These are phyloP conservation scores for Zaprionus lineosus DNA, from an alignment of 2,888 invertebrate species.

Conservation along the genomic window DNA sequence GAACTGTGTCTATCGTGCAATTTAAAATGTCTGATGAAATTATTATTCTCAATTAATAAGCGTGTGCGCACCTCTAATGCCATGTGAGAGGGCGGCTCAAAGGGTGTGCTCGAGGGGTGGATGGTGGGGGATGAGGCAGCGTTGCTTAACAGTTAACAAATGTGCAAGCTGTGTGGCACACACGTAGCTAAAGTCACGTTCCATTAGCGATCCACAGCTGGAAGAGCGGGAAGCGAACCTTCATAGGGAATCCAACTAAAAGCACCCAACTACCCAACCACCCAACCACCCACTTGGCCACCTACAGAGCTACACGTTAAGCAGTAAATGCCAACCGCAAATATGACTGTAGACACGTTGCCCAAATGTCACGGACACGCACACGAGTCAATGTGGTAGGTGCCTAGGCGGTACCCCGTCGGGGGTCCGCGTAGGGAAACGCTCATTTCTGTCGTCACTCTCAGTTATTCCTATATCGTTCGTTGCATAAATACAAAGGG, in stretches of 20 bases:
- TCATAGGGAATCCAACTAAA: too few species aligned
- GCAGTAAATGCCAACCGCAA: constrained; percentile 30
- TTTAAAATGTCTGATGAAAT: constrained; percentile 37
- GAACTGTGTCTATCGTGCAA: background rate
- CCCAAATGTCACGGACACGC: constrained; percentile 56
- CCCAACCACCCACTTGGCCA: background rate
- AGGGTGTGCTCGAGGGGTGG: too few species aligned
- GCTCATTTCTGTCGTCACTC: constrained; percentile 31
- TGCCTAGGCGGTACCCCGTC: background rate
- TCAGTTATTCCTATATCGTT: constrained; percentile 20
- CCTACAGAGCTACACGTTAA: background rate
- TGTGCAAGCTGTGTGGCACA: constrained; percentile 35
- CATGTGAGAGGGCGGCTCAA: constrained; percentile 44
- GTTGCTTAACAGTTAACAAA: constrained; percentile 30
- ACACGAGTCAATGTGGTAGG: constrained; percentile 12
- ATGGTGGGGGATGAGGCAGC: too few species aligned
- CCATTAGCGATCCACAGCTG: constrained; percentile 9
- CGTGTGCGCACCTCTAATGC: constrained; percentile 25
- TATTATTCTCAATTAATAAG: constrained; percentile 13
- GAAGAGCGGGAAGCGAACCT: background rate
- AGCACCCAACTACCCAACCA: too few species aligned
- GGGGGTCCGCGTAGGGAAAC: too few species aligned
- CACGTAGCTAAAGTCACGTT: constrained; percentile 54
- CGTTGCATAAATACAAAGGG: constrained; percentile 30
- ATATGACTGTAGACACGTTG: constrained; percentile 56